Evolutionary conservation across 2,888 invertebrate species (phyloP), one percentile per base, ranked within the genome.

Genomic region (Drosophila koepferae): DNA sequence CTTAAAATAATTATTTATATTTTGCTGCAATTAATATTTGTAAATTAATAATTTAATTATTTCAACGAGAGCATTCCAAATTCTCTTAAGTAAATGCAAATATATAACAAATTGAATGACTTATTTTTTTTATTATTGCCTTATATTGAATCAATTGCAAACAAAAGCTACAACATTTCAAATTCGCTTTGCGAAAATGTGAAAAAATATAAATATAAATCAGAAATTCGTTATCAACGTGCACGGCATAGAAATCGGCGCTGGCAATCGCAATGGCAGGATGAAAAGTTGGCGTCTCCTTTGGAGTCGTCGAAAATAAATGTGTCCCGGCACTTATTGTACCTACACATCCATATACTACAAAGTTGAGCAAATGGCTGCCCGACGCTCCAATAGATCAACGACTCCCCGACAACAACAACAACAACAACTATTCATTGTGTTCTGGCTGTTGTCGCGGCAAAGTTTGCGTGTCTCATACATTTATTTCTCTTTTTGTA

Each of bases 391-490:
- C 77, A 63, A 81, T 84, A 87, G 82, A 87, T 85, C 82, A 86
- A 88, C 82, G 82, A 72, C 72, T 80, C 58, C 44, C 61, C 68
- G 69, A 49, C 70, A 78, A 76, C 65, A 74, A 65, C 49, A 74
- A 65, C 49, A 56, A 53, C 36, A 62, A 41, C 38, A 60, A 65
- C 40, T 55, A 62, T 62, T 69, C 43, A 51, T 59, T 70, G 56
- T 72, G 54, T 62, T 69, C 14, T 66, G 63, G 53, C 59, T 56
- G 61, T 69, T 74, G 86, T 77, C 77, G 80, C 66, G 69, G 82
- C 61, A 78, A 81, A 80, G 82, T 84, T 90, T 74, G 89, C 89
- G 90, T 90, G 89, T 80, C 89, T 76, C 76, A 65, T 69, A 69
- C 63, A 68, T 66, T 76, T 71, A 56, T 36, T 40, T 66, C 36